A percentile compares a stretch with the other conserved stretches of the same genome.
Evolutionary conservation across 2,797 vertebrate species (phyloP).

Genomic region (Cyclopterus lumpus): DNA sequence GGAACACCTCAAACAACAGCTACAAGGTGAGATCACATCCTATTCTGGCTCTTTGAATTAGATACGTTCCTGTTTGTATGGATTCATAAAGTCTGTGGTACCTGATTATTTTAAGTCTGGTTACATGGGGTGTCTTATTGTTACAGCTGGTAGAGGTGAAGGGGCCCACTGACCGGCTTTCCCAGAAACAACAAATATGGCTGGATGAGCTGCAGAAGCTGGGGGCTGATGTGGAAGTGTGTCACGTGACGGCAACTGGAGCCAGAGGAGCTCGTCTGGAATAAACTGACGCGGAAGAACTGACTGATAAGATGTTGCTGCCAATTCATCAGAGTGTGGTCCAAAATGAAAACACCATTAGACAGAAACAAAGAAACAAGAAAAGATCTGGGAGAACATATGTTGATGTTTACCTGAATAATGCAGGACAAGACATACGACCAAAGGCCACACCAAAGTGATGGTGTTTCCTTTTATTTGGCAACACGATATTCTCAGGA

Average conservation of each 20-base stretch:
- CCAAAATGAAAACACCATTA: slow-evolving; percentile 3
- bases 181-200: slow-evolving; percentile 96
- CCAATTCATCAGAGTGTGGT: slow-evolving; percentile 13
- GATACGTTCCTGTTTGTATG: not conserved
- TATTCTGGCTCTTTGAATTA: not conserved
- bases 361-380: not conserved
- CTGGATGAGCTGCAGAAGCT: slow-evolving; percentile 90
- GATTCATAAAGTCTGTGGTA: not conserved
- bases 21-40: slow-evolving; percentile 85
- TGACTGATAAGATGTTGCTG: slow-evolving; percentile 31
- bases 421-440: slow-evolving; percentile 40
- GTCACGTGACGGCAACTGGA: slow-evolving; percentile 89
- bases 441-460: slow-evolving; percentile 30
- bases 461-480: slow-evolving; percentile 41
- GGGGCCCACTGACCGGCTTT: slow-evolving; percentile 93
- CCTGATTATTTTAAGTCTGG: not conserved
- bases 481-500: slow-evolving; percentile 42
- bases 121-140: slow-evolving; percentile 21
- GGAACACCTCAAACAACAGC: slow-evolving; percentile 81
- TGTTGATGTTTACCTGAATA: slow-evolving; percentile 1
- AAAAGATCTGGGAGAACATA: not conserved
- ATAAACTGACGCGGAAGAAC: slow-evolving; percentile 39
- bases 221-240: slow-evolving; percentile 94
- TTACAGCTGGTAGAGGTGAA: slow-evolving; percentile 96
- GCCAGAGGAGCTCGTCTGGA: slow-evolving; percentile 84